Conservation (phyloP, 2,797 vertebrate species). For the Aselliscus stoliczkanus region DNA sequence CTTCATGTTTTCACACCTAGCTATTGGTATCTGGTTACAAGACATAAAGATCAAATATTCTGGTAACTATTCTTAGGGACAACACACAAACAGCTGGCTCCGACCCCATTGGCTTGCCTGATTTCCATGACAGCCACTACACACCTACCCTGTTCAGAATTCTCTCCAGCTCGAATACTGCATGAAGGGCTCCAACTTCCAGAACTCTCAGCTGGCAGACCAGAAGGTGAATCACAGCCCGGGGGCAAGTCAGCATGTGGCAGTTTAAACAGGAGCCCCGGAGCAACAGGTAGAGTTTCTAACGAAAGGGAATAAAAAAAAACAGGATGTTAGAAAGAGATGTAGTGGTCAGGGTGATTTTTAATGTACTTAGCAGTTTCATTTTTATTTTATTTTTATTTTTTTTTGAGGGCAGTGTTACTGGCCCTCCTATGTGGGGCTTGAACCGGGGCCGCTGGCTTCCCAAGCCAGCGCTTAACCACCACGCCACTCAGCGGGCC, state of each 20-base stretch:
- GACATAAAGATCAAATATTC: background rate
- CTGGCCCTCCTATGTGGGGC: too few species aligned
- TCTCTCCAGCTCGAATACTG: slow-evolving; percentile 86
- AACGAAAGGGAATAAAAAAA: background rate
- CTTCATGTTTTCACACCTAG: background rate
- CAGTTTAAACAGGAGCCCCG: slow-evolving; percentile 92
- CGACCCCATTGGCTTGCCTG: background rate
- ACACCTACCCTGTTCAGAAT: slow-evolving; percentile 86
- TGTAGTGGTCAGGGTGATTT: background rate
- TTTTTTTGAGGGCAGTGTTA: too few species aligned
- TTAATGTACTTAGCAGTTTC: background rate
- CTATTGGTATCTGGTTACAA: background rate
- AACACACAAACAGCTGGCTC: background rate
- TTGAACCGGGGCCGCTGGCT: too few species aligned
- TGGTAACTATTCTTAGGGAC: background rate
- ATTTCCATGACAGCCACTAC: background rate
- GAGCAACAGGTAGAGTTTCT: slow-evolving; percentile 89
- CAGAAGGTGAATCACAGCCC: slow-evolving; percentile 89
- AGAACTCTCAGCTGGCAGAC: slow-evolving; percentile 89
- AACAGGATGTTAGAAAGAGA: background rate
- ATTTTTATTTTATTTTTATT: too few species aligned
- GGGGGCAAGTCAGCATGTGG: slow-evolving; percentile 88
- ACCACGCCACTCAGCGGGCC: too few species aligned
- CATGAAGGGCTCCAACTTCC: slow-evolving; percentile 87
- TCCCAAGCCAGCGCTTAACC: too few species aligned